Evolutionary conservation across 1,140 invertebrate genomes (phyloP), one percentile per base, ranked within the genome.

Genomic region (Lordiphosa stackelbergi): DNA sequence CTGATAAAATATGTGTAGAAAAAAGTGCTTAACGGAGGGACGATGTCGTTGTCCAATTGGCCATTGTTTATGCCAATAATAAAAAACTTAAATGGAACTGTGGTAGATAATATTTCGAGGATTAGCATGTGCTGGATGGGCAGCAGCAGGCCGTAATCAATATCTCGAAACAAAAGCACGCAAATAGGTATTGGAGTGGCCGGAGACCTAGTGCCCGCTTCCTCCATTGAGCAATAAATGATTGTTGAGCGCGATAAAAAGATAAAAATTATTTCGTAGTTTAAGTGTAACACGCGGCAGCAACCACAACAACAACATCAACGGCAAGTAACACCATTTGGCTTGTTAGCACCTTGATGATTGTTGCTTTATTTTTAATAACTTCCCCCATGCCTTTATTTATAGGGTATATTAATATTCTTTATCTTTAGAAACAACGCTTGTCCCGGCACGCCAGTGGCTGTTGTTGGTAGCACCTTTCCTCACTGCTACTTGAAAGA

Each of bases 361-460:
- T 51, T 58, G 66, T 65, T 63, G 62, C 60, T 84, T 73, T 73
- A 64, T 69, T 73, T 81, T 78, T 81, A 77, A 84, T 73, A 77
- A 83, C 66, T 81, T 84, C 65, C 65, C 69, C 61, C 75, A 70
- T 46, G 62, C 58, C 69, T 57, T 86, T 86, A 86, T 86, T 86
- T 86, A 86, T 86, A 77, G 84, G 78, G 58, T 73, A 81, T 86
- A 86, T 86, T 86, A 85, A 81, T 86, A 86, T 85, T 86, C 78
- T 86, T 86, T 86, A 86, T 86, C 84, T 72, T 86, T 85, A 56
- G 63, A 85, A 85, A 63, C 68, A 71, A 56, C 69, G 55, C 71
- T 81, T 71, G 59, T 74, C 56, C 22, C 43, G 38, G 11, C 36
- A 46, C 36, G 16, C 2, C 36, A 53, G 13, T 16, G 34, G 31